These are phyloP conservation scores for Calliscelio sp. DNA, from an alignment of 2,888 invertebrate genomes.

Conservation along the genomic window DNA sequence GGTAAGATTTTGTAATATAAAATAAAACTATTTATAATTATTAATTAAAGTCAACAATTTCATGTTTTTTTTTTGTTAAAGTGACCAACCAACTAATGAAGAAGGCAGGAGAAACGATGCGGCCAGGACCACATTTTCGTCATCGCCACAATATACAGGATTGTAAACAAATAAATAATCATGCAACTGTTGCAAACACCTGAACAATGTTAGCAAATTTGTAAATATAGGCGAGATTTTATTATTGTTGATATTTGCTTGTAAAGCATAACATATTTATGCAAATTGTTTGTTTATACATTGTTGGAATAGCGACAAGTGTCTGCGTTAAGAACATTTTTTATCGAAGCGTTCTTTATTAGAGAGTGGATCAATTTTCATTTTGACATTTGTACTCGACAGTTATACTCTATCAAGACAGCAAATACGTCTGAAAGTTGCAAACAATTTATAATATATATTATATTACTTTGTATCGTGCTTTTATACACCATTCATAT, in stretches of 20 bases:
- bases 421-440: constrained; percentile 7
- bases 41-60: no score
- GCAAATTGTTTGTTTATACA: constrained; percentile 41
- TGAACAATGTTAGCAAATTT: constrained; percentile 60
- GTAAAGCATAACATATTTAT: constrained; percentile 34
- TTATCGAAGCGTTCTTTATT: not conserved
- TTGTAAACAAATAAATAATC: constrained; percentile 77
- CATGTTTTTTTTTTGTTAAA: no score
- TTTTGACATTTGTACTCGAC: not conserved
- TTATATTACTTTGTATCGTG: constrained; percentile 19
- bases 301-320: constrained; percentile 35
- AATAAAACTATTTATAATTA: no score
- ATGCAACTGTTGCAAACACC: constrained; percentile 27
- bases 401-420: not conserved
- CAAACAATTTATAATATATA: constrained; percentile 7
- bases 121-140: constrained; percentile 82
- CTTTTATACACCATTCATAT: constrained; percentile 28
- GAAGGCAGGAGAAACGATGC: constrained; percentile 82
- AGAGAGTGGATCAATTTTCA: not conserved
- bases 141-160: constrained; percentile 85
- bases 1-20: no score
- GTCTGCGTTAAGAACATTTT: constrained; percentile 1
- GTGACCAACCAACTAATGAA: constrained; percentile 82
- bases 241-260: constrained; percentile 57
- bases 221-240: constrained; percentile 59